Evolutionary conservation across 2,888 invertebrate genomes (phyloP), one percentile per base, ranked within the genome.

Genomic region (Drosophila eohydei): DNA sequence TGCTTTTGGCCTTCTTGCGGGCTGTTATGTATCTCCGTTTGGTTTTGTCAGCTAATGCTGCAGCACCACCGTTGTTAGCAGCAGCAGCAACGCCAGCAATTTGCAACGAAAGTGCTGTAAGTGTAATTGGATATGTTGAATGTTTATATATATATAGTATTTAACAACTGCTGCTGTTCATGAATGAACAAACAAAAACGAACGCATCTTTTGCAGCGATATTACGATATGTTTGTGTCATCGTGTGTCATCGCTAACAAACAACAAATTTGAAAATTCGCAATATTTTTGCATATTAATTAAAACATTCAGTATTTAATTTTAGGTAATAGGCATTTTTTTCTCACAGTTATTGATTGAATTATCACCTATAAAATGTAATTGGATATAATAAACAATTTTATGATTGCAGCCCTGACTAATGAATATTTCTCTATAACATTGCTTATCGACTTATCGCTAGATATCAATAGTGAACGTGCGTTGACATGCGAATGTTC

Each of bases 11-110:
- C 81, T 74, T 87, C 75, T 81, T 85, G 74, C 72, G 80, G 68
- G 78, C 72, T 82, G 86, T 81, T 84, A 83, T 81, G 69, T 80
- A 83, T 71, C 83, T 80, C 65, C 75, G 76, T 74, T 83, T 83
- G 73, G 79, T 79, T 66, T 78, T 84, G 74, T 79, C 81, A 74
- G 70, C 81, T 54, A 78, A 57, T 32, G 67, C 71, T 73, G 71
- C 78, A 67, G 66, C 77, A 80, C 68, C 80, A 69, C 71, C 67
- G 68, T 56, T 75, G 48, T 50, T 50, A 50, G 48, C 48, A 71
- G 70, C 70, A 72, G 73, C 70, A 78, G 70, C 74, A 74, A 76
- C 73, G 82, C 82, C 83, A 71, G 82, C 80, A 65, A 88, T 73
- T 83, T 83, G 83, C 73, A 83, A 69, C 68, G 83, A 64, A 59